phyloP scores from a whole-genome alignment of 2,797 vertebrate species.

The Esox lucius region DNA sequence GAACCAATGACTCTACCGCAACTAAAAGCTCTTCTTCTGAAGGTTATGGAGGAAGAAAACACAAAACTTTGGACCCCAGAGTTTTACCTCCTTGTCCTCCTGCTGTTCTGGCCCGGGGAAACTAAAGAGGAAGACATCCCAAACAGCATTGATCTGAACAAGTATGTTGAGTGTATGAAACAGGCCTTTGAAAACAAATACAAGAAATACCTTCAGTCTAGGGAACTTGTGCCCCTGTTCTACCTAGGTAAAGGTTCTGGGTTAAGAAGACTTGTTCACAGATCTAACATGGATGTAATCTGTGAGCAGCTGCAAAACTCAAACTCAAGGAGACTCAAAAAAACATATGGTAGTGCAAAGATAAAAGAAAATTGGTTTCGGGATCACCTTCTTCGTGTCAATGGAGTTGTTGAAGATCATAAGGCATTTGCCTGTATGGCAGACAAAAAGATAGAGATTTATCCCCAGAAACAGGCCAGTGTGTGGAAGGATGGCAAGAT shows the following conservation, averaged over 20 bases:
- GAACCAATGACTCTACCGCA: not conserved
- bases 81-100: constrained; percentile 27
- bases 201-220: not conserved
- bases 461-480: not conserved
- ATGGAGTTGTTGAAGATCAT: constrained; percentile 7
- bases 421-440: constrained; percentile 9
- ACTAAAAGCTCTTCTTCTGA: not conserved
- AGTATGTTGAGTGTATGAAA: not conserved
- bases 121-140: not conserved
- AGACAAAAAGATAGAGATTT: constrained; percentile 7
- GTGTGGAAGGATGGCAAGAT: not conserved
- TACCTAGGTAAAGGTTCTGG: not conserved
- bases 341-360: not conserved
- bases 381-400: constrained; percentile 4
- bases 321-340: not conserved
- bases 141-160: not conserved
- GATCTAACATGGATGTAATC: not conserved
- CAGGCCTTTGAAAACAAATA: constrained; percentile 2
- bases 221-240: constrained; percentile 14
- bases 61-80: constrained; percentile 17
- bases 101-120: constrained; percentile 6
- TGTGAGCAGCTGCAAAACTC: constrained; percentile 6
- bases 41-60: not conserved
- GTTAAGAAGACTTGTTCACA: not conserved
- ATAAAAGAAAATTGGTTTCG: not conserved